Conservation (phyloP, 2,888 invertebrate species). For the Sinohyriopsis cumingii region DNA sequence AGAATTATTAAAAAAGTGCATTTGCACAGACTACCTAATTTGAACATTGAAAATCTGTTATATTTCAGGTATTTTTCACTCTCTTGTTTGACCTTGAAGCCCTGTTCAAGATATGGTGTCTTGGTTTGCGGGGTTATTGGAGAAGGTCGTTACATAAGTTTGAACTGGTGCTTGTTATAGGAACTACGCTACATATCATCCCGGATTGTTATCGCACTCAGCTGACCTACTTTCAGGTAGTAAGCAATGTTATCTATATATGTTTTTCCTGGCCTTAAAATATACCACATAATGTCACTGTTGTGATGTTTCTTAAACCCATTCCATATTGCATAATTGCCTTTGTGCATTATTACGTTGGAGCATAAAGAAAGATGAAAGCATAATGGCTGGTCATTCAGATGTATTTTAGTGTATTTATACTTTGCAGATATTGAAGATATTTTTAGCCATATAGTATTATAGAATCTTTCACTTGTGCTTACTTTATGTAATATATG, state of each 20-base stretch:
- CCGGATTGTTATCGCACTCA: conserved; percentile 90
- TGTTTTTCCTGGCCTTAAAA: neutral
- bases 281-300: too few species aligned
- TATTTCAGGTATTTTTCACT: conserved; percentile 90
- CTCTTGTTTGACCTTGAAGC: conserved; percentile 95
- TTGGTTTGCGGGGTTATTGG: conserved; percentile 95
- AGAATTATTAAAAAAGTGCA: too few species aligned
- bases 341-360: too few species aligned
- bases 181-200: conserved; percentile 94
- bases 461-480: too few species aligned
- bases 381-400: too few species aligned
- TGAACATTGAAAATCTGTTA: neutral
- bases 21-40: too few species aligned
- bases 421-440: too few species aligned
- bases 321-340: neutral
- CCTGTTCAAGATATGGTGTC: conserved; percentile 96
- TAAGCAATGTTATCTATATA: conserved; percentile 4
- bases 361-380: too few species aligned
- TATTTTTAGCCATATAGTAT: too few species aligned
- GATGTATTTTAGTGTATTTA: too few species aligned
- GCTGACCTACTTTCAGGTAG: conserved; percentile 95
- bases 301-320: neutral
- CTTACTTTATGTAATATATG: too few species aligned
- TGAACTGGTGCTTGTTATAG: conserved; percentile 92
- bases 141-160: conserved; percentile 98